A percentile compares a stretch with the other conserved stretches of the same genome.
Conservation (phyloP, 2,888 invertebrate genomes). For the Nomada fucata region DNA sequence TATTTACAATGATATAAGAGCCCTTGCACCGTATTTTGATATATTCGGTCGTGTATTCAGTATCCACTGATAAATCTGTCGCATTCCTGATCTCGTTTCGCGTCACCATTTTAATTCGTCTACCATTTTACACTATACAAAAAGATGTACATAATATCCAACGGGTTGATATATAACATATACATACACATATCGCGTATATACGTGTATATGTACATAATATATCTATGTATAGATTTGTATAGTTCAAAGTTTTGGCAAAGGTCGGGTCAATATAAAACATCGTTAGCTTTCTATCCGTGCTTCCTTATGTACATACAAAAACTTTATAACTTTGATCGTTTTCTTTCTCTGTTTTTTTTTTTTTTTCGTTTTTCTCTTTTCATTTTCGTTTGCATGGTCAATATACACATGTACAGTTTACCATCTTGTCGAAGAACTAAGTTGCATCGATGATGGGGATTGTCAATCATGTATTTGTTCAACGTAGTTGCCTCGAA, state of each 20-base stretch:
- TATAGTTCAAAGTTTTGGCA: constrained; percentile 80
- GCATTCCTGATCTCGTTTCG: constrained; percentile 43
- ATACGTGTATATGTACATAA: constrained; percentile 69
- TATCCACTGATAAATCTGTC: background rate
- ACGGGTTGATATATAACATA: background rate
- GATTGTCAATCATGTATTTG: constrained; percentile 79
- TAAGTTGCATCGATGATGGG: constrained; percentile 75
- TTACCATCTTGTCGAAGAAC: constrained; percentile 73
- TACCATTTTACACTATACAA: constrained; percentile 80
- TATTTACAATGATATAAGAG: constrained; percentile 41
- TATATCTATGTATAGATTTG: constrained; percentile 61
- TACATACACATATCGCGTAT: constrained; percentile 54
- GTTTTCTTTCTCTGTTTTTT: constrained; percentile 49
- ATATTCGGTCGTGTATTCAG: constrained; percentile 1
- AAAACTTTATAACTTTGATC: constrained; percentile 77
- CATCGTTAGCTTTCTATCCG: constrained; percentile 71
- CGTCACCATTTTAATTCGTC: constrained; percentile 59
- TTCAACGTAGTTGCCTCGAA: constrained; percentile 31
- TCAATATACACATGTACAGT: constrained; percentile 79
- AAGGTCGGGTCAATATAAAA: constrained; percentile 79
- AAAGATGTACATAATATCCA: constrained; percentile 67
- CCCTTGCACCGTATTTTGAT: constrained; percentile 18
- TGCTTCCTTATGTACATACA: constrained; percentile 70
- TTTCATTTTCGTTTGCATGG: constrained; percentile 48
- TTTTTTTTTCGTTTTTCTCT: background rate